Conservation (phyloP, 2,113 vertebrate genomes). For the Odobenus rosmarus region DNA sequence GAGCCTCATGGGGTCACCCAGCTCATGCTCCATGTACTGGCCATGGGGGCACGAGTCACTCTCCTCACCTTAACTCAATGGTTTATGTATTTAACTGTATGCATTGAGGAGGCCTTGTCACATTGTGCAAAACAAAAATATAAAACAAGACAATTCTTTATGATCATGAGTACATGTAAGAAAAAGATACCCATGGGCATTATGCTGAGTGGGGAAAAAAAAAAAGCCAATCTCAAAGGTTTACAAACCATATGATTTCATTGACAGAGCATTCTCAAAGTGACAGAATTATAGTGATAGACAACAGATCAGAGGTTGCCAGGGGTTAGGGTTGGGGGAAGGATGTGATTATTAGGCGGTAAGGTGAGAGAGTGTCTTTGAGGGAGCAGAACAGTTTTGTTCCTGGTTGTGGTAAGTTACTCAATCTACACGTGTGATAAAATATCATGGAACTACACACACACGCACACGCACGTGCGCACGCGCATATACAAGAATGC, state of each 20-base stretch:
- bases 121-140: neutral
- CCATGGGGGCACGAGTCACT: rapidly evolving
- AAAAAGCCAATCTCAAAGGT: neutral
- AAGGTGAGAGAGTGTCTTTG: neutral
- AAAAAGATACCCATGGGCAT: neutral
- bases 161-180: neutral
- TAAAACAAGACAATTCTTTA: neutral
- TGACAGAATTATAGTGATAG: neutral
- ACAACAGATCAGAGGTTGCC: neutral
- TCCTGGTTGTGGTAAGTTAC: neutral
- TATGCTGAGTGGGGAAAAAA: neutral
- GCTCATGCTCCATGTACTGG: too few species aligned
- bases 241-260: neutral
- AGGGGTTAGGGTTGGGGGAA: neutral
- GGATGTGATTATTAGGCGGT: neutral
- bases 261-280: neutral
- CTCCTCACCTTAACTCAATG: neutral
- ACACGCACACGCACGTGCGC: too few species aligned
- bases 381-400: neutral
- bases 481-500: neutral
- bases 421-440: neutral
- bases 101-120: neutral
- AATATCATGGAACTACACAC: neutral
- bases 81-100: neutral
- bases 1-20: neutral